Evolutionary conservation across 2,113 vertebrate genomes (phyloP).

Genomic region (Orientallactaga bullata): DNA sequence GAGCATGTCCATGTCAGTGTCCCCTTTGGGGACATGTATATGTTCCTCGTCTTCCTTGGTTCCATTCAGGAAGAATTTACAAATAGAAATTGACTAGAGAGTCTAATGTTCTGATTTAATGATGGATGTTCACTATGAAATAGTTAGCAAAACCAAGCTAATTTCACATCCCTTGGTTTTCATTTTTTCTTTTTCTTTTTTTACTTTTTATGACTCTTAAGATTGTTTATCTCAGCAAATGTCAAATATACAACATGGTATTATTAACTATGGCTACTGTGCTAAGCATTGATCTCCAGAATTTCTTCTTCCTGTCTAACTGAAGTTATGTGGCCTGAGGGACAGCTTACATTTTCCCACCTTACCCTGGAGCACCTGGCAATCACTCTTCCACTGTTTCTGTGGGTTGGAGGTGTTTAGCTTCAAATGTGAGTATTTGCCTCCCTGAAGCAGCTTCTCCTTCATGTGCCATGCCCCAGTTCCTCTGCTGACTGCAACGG

Average conservation of each 20-base stretch:
- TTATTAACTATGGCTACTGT: rapidly evolving
- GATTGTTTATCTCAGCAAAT: neutral
- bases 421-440: neutral
- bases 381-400: neutral
- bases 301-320: neutral
- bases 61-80: neutral
- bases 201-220: too few species aligned
- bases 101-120: neutral
- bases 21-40: neutral
- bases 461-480: neutral
- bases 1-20: neutral
- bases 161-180: too few species aligned
- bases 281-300: neutral
- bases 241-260: neutral
- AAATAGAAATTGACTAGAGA: neutral
- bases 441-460: too few species aligned
- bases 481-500: neutral
- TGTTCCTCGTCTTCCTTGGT: neutral
- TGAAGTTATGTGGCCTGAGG: neutral
- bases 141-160: too few species aligned
- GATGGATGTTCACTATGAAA: neutral
- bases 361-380: neutral
- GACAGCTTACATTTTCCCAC: too few species aligned
- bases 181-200: neutral
- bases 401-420: neutral